phyloP scores from a whole-genome alignment of 2,797 vertebrate genomes.

The Carcharodon carcharias region DNA sequence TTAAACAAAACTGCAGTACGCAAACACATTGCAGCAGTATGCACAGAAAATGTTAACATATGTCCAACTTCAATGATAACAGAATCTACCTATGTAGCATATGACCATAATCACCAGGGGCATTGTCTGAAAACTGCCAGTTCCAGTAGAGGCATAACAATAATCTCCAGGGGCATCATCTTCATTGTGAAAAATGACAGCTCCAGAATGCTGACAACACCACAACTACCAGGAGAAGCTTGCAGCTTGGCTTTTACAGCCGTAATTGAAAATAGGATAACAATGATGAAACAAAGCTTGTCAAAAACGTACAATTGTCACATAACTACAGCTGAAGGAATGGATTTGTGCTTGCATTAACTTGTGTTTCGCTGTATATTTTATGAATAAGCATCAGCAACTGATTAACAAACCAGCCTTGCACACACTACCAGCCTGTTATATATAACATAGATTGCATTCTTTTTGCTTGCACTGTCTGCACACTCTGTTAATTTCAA shows the following conservation, averaged over 20 bases:
- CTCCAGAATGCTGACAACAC: conserved; percentile 19
- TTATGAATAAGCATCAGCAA: not conserved
- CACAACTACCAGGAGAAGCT: conserved; percentile 14
- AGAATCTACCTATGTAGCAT: conserved; percentile 36
- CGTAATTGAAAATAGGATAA: conserved; percentile 8
- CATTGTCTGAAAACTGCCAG: conserved; percentile 24
- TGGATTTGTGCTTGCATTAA: not conserved
- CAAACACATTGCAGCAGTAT: not conserved
- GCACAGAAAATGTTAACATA: conserved; percentile 32
- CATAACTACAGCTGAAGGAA: conserved; percentile 9
- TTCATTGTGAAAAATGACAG: conserved; percentile 37
- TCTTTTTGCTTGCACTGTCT: not conserved
- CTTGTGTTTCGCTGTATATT: not conserved
- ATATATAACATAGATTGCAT: not conserved
- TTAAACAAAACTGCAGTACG: not conserved
- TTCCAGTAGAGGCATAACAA: not conserved
- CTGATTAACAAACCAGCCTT: conserved; percentile 12
- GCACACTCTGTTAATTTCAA: not conserved
- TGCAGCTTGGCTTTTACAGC: conserved; percentile 15
- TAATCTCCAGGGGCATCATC: conserved; percentile 28
- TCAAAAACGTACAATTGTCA: conserved; percentile 7
- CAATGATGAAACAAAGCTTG: conserved; percentile 32
- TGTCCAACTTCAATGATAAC: conserved; percentile 31
- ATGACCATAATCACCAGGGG: conserved; percentile 36
- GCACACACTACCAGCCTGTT: not conserved